phyloP scores from a whole-genome alignment of 2,113 vertebrate genomes.

The Catharus bicknelli region DNA sequence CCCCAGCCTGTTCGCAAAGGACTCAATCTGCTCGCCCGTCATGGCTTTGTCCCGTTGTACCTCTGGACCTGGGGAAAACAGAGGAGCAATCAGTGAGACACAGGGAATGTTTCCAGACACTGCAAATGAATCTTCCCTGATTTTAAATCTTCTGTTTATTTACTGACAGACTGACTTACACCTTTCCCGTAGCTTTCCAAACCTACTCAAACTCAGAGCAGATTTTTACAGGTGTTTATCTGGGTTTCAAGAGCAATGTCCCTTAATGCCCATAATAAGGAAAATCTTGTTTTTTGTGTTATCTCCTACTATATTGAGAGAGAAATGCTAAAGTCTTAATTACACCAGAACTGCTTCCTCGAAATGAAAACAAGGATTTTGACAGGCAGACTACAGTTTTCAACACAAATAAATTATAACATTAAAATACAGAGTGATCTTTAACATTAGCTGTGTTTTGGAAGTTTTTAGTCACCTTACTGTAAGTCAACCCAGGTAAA shows the following conservation, averaged over 20 bases:
- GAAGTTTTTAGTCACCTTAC: neutral
- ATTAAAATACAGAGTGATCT: neutral
- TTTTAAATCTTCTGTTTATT: neutral
- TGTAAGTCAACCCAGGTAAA: neutral
- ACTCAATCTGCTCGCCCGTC: conserved; percentile 90
- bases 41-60: conserved; percentile 86
- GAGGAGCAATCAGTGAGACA: neutral
- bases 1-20: conserved; percentile 86
- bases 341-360: neutral
- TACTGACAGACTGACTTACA: neutral
- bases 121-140: neutral
- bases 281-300: neutral
- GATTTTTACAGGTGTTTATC: neutral
- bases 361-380: neutral
- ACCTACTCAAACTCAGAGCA: neutral
- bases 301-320: neutral
- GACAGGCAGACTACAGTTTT: neutral
- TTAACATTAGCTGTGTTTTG: neutral
- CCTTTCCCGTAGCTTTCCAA: neutral
- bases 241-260: neutral
- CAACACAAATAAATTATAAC: neutral
- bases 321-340: neutral
- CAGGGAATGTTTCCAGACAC: fast-evolving
- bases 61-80: conserved; percentile 81
- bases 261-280: neutral